Percentiles rank a stretch among this genome's conserved stretches.
Evolutionary conservation across 1,140 invertebrate genomes (phyloP).

Genomic region (Doryteuthis pealeii): DNA sequence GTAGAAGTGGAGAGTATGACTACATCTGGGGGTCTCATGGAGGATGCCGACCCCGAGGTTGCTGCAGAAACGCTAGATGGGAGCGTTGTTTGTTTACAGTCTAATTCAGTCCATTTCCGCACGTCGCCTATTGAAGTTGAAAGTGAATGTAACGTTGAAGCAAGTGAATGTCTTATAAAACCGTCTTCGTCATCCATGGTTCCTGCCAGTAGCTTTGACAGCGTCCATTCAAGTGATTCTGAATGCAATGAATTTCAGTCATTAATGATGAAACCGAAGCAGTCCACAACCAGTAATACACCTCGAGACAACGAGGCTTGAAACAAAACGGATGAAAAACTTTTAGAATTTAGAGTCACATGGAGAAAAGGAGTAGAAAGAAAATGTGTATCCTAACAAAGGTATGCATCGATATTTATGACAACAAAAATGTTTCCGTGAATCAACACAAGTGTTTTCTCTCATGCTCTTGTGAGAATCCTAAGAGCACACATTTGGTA

Average conservation of each 20-base stretch:
- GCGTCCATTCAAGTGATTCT: background rate
- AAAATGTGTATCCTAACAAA: no score
- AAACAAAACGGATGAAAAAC: background rate
- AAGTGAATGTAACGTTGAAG: background rate
- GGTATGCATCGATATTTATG: no score
- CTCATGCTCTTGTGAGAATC: no score
- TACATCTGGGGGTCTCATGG: background rate
- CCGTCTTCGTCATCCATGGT: background rate
- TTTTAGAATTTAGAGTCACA: no score
- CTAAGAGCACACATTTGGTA: no score
- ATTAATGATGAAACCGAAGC: background rate
- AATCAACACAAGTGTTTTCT: no score
- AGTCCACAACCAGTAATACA: background rate
- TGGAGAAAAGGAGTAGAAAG: no score
- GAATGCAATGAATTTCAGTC: slow-evolving; percentile 12
- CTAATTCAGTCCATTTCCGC: background rate
- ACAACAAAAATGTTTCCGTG: no score
- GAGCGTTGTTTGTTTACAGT: slow-evolving; percentile 1
- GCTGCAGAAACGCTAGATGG: background rate
- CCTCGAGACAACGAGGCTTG: background rate
- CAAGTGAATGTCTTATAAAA: slow-evolving; percentile 3
- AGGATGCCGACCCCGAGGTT: background rate
- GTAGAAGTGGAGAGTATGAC: slow-evolving; percentile 1
- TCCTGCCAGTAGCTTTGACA: slow-evolving; percentile 1
- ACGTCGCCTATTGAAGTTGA: background rate